These are phyloP conservation scores for Formica exsecta DNA, from an alignment of 1,140 invertebrate species.

Conservation along the genomic window DNA sequence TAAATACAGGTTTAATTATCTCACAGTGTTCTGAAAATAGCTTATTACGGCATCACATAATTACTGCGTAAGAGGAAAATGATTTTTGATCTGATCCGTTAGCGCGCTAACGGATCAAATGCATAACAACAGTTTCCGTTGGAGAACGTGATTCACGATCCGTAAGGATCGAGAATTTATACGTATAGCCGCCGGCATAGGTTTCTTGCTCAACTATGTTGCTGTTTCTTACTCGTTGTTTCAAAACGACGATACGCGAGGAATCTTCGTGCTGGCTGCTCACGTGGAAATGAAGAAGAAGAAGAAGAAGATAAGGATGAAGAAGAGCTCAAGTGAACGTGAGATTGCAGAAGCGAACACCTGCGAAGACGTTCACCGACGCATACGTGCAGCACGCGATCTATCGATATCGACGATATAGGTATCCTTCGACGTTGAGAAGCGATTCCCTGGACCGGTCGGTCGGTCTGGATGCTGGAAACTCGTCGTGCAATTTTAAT, in stretches of 20 bases:
- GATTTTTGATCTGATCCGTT: constrained; percentile 42
- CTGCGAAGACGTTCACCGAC: constrained; percentile 55
- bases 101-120: constrained; percentile 48
- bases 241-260: constrained; percentile 16
- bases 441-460: background rate
- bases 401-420: constrained; percentile 53
- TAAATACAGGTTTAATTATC: background rate
- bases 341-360: constrained; percentile 39
- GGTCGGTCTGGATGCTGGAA: background rate
- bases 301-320: background rate
- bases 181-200: constrained; percentile 42
- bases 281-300: background rate
- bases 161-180: constrained; percentile 25
- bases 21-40: background rate
- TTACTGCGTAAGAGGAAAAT: constrained; percentile 27
- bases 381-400: constrained; percentile 58
- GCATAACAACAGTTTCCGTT: constrained; percentile 60
- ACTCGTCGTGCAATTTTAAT: constrained; percentile 30
- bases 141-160: constrained; percentile 62
- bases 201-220: constrained; percentile 40
- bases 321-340: constrained; percentile 41
- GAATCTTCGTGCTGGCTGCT: constrained; percentile 3
- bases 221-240: constrained; percentile 23
- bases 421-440: constrained; percentile 1
- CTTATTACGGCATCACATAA: constrained; percentile 26